Evolutionary conservation across 2,113 vertebrate species (phyloP), one percentile per base, ranked within the genome.

Genomic region (Neopipo cinnamomea): DNA sequence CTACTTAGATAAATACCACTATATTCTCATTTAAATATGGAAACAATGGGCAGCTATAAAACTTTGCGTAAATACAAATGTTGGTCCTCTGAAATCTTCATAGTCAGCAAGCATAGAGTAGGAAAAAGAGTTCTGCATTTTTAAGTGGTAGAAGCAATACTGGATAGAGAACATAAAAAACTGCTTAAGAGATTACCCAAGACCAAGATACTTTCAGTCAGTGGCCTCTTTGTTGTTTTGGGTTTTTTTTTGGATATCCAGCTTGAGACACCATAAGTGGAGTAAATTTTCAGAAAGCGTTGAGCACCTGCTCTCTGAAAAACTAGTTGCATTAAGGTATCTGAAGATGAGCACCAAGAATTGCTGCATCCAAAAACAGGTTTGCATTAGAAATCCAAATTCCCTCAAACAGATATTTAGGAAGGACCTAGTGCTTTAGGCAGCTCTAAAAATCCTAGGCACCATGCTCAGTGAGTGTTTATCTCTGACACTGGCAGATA

Each of bases 41-140:
- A 97, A 97, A 96, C 27, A 71, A 95, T 76, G 93, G 91, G 91
- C 96, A 97, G 96, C 39, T 97, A 95, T 56, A 94, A 98, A 97
- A 95, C 61, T 80, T 77, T 49, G 89, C 2, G 4, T 49, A 72
- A 95, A 91, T 98, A 98, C 92, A 97, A 98, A 98, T 65, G 91
- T 97, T 98, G 98, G 97, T 98, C 97, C 96, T 97, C 95, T 96
- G 91, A 97, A 91, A 88, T 97, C 93, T 97, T 95, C 23, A 27
- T 85, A 94, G 92, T 97, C 93, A 94, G 79, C 85, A 96, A 97
- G 92, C 17, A 1, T 35, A 85, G 63, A 96, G 59, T 95, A 97
- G 89, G 96, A 96, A 98, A 94, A 95, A 92, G 41, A 95, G 86
- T 81, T 96, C 93, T 95, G 81, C 72, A 33, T 96, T 85, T 84